Base-by-base conservation (phyloP, 2,797 vertebrate species). In the Gymnothorax javanicus region DNA sequence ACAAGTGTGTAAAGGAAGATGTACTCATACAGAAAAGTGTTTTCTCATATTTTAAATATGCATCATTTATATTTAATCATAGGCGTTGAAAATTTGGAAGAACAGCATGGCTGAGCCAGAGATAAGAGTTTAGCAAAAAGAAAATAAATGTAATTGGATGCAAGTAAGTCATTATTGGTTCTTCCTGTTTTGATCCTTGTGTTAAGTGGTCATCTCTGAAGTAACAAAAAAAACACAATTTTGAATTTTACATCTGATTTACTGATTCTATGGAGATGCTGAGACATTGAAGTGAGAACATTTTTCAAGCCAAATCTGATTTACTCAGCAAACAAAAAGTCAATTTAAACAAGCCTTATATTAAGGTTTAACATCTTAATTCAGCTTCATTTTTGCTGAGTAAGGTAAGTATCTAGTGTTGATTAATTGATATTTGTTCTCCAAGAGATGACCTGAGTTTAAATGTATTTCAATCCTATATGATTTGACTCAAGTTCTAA, bases 21-120 rank as follows among this genome's bases (percentile, higher is more conserved):
- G 52, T 79, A 85, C 54, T 85, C 60, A 83, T 27, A 83, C n/a
- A 75, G 73, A 75, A 60, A 77, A 62, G 20, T 17, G n/a, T 75
- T 62, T 43, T 43, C 23, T 52, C 54, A 57, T 79, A 60, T 62
- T 62, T 9, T 60, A 86, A 23, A 60, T 3, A 43, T 52, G 43
- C 33, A 56, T 60, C 57, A 79, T 86, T 25, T 23, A 12, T 50
- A 52, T 59, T 52, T 75, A 43, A 50, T 7, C 33, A 9, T 20
- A 84, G 50, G 17, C 20, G 23, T 20, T 17, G n/a, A 27, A 84
- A 62, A 50, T 60, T 7, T 17, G 17, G 73, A 50, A 50, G 73
- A 77, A 77, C 8, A 2, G 50, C 33, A 23, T 17, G 73, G 17
- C 23, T 27, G 56, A 25, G 82, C n/a, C 57, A 83, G 71, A 11